Evolutionary conservation across 2,888 invertebrate genomes (phyloP).

Genomic region (Harpalus rufipes): DNA sequence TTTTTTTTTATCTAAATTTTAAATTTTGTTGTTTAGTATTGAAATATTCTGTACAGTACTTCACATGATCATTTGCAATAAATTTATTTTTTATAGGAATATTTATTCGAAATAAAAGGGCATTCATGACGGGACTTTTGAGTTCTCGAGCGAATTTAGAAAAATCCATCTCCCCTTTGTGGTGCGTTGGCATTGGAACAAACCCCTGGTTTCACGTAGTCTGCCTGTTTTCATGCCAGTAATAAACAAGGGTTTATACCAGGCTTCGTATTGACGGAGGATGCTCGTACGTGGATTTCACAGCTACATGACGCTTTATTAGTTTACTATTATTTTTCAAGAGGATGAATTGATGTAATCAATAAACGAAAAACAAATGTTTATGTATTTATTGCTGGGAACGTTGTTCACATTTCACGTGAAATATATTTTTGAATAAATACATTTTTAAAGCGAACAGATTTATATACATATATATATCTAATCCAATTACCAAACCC

Average conservation of each 20-base stretch:
- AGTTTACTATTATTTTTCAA: not conserved
- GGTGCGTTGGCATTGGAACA: not conserved
- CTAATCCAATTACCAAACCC: no score
- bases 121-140: not conserved
- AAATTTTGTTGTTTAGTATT: no score
- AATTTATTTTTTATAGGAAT: not conserved
- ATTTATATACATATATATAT: no score
- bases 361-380: not conserved
- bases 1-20: no score
- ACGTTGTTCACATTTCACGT: no score
- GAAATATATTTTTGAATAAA: no score
- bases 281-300: not conserved
- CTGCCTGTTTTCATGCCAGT: not conserved
- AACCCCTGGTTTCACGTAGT: not conserved
- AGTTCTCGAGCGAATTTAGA: not conserved
- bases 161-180: not conserved
- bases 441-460: no score
- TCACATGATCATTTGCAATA: no score
- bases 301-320: not conserved
- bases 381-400: not conserved
- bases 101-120: not conserved
- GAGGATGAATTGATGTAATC: not conserved
- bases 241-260: slow-evolving; percentile 24
- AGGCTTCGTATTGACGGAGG: slow-evolving; percentile 20
- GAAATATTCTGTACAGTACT: no score